Conservation (phyloP, 2,888 invertebrate species). For the Plebejus melissa region DNA sequence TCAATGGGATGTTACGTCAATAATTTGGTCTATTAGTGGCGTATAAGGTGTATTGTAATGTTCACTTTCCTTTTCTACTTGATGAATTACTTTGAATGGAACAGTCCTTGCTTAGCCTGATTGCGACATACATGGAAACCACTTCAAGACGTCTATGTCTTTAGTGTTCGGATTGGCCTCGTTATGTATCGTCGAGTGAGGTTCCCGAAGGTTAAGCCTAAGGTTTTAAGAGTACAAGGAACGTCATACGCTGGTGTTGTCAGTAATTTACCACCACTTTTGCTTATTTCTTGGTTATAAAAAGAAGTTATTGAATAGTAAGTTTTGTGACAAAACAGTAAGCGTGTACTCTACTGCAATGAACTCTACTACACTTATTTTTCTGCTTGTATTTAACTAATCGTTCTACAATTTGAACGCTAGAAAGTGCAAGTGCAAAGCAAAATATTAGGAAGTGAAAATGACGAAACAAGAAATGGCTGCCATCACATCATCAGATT, state of each 20-base stretch:
- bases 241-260: no score
- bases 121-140: neutral
- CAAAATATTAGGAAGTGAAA: conserved; percentile 8
- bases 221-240: no score
- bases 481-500: conserved; percentile 1
- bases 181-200: no score
- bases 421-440: neutral
- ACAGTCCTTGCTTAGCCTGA: neutral
- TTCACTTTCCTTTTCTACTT: conserved; percentile 29
- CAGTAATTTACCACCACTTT: no score
- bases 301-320: no score
- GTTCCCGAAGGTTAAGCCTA: no score
- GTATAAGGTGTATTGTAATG: conserved; percentile 24
- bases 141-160: no score
- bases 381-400: neutral
- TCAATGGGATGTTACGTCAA: neutral
- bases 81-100: conserved; percentile 23
- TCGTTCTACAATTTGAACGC: conserved; percentile 6
- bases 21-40: conserved; percentile 22
- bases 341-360: no score
- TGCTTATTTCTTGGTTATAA: no score
- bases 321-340: no score
- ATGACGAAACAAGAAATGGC: neutral
- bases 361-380: neutral
- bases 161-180: no score